These are phyloP conservation scores for Alcedo atthis DNA, from an alignment of 2,797 vertebrate genomes.

Conservation along the genomic window DNA sequence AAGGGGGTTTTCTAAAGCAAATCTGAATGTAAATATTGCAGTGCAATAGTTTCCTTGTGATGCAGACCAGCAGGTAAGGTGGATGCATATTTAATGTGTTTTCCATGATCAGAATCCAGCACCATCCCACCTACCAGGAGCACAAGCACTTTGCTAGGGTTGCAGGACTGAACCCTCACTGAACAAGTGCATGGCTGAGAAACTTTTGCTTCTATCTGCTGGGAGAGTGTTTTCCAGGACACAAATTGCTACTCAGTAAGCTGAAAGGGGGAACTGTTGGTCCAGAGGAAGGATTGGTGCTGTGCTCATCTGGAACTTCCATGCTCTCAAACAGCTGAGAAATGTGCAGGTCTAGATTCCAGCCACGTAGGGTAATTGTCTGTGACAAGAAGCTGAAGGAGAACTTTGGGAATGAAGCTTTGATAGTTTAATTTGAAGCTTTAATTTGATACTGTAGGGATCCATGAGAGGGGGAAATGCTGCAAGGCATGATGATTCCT, in stretches of 20 bases:
- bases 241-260: not conserved
- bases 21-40: not conserved
- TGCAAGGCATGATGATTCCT: not conserved
- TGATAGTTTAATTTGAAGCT: not conserved
- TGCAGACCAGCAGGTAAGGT: not conserved
- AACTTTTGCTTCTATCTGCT: not conserved
- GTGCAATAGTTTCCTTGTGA: not conserved
- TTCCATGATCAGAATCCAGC: not conserved
- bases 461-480: not conserved
- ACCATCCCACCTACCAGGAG: not conserved
- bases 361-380: not conserved
- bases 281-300: not conserved
- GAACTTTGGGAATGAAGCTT: not conserved
- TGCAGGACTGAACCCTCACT: not conserved
- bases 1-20: not conserved
- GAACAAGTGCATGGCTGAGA: not conserved
- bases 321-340: not conserved
- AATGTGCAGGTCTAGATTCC: constrained; percentile 2
- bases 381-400: not conserved
- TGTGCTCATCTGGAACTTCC: not conserved
- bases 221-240: constrained; percentile 1
- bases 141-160: not conserved
- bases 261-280: not conserved
- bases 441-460: not conserved
- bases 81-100: not conserved